Percentiles rank a stretch among this genome's conserved stretches.
Conservation (phyloP, 2,888 invertebrate species). For the Seira ritae region DNA sequence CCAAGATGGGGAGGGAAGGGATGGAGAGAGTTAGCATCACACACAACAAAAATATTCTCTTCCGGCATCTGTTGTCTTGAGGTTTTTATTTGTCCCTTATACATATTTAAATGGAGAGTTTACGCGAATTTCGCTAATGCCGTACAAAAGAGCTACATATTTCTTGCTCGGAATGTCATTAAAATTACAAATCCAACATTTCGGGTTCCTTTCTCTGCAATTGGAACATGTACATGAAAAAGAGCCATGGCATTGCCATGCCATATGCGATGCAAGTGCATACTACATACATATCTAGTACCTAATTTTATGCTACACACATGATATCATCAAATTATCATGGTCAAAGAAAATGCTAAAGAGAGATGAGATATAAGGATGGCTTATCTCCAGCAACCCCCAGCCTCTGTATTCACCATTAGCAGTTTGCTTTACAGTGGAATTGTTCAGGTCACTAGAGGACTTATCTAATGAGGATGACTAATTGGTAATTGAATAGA, state of each 20-base stretch:
- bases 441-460: too few relatives aligned
- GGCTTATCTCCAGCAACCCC: too few relatives aligned
- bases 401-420: too few relatives aligned
- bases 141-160: neutral
- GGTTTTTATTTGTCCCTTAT: slow-evolving; percentile 47
- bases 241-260: neutral
- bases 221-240: neutral
- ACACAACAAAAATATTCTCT: slow-evolving; percentile 42
- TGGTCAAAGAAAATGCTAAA: too few relatives aligned
- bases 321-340: too few relatives aligned
- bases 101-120: slow-evolving; percentile 48
- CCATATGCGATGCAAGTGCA: too few relatives aligned
- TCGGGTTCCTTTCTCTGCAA: neutral
- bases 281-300: too few relatives aligned
- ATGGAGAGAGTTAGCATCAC: neutral
- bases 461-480: too few relatives aligned
- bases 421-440: too few relatives aligned
- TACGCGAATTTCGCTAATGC: neutral
- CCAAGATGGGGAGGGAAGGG: neutral
- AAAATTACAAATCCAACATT: neutral
- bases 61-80: slow-evolving; percentile 55
- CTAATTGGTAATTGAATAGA: too few relatives aligned
- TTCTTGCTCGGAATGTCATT: neutral
- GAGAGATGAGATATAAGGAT: too few relatives aligned
- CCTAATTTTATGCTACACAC: too few relatives aligned